Evolutionary conservation across 2,797 vertebrate species (phyloP).

Genomic region (Anableps anableps): DNA sequence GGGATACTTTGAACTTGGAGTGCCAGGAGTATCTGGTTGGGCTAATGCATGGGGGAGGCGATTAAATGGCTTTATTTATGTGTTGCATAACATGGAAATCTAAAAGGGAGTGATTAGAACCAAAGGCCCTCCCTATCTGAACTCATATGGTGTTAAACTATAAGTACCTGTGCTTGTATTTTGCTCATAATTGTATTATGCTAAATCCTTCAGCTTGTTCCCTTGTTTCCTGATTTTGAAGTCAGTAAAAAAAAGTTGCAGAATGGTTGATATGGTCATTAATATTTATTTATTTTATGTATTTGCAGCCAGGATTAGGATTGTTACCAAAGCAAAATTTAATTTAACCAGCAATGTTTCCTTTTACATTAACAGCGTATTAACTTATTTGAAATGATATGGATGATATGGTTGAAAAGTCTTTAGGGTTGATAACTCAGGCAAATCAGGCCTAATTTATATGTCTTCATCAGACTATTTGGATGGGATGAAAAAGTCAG

Average conservation of each 20-base stretch:
- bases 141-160: not conserved
- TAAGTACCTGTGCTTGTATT: not conserved
- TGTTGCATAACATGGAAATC: not conserved
- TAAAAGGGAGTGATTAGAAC: not conserved
- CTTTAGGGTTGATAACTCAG: too few species aligned
- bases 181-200: not conserved
- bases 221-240: not conserved
- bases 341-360: not conserved
- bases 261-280: not conserved
- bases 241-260: not conserved
- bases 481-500: too few species aligned
- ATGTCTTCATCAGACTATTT: too few species aligned
- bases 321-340: not conserved
- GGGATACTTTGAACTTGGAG: too few species aligned
- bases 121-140: not conserved
- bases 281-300: not conserved
- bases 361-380: too few species aligned
- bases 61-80: not conserved
- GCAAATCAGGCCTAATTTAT: too few species aligned
- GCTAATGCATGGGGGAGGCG: not conserved
- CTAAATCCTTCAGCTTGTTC: not conserved
- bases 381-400: too few species aligned
- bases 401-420: too few species aligned
- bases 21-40: not conserved
- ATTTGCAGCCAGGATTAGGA: not conserved